A percentile compares a stretch with the other conserved stretches of the same genome.
Evolutionary conservation across 2,113 vertebrate genomes (phyloP).

Genomic region (Eulemur macaco): DNA sequence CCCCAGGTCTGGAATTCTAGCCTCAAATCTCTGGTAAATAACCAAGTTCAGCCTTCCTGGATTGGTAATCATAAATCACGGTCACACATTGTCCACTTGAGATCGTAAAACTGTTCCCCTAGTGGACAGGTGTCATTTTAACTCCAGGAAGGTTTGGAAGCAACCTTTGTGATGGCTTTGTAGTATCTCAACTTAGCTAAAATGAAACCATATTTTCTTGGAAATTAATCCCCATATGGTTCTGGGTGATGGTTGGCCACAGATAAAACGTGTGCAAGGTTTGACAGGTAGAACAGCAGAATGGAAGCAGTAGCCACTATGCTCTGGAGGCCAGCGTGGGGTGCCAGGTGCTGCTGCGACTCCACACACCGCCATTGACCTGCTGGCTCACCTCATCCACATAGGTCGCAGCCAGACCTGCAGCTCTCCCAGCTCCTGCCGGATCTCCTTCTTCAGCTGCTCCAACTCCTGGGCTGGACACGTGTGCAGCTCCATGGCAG

Average conservation of each 20-base stretch:
- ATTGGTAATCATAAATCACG: neutral
- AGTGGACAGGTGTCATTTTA: neutral
- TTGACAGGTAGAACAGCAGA: neutral
- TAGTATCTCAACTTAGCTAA: neutral
- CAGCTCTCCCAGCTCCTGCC: neutral
- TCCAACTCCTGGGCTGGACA: neutral
- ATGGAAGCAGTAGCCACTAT: fast-evolving
- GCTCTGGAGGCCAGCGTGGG: neutral
- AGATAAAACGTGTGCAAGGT: neutral
- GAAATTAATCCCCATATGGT: neutral
- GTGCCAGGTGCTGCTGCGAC: neutral
- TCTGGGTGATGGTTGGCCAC: neutral
- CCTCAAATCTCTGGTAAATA: neutral
- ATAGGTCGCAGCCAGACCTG: neutral
- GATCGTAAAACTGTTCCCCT: neutral
- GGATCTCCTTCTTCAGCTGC: neutral
- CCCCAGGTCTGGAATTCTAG: neutral
- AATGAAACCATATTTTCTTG: neutral
- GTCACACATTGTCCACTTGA: neutral
- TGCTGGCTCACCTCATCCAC: neutral
- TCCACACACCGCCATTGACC: fast-evolving
- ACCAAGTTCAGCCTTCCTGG: neutral
- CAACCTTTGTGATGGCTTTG: neutral
- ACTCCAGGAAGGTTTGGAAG: neutral
- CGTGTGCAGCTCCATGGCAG: neutral